Evolutionary conservation across 2,113 vertebrate species (phyloP).

Genomic region (Caranx ignobilis): DNA sequence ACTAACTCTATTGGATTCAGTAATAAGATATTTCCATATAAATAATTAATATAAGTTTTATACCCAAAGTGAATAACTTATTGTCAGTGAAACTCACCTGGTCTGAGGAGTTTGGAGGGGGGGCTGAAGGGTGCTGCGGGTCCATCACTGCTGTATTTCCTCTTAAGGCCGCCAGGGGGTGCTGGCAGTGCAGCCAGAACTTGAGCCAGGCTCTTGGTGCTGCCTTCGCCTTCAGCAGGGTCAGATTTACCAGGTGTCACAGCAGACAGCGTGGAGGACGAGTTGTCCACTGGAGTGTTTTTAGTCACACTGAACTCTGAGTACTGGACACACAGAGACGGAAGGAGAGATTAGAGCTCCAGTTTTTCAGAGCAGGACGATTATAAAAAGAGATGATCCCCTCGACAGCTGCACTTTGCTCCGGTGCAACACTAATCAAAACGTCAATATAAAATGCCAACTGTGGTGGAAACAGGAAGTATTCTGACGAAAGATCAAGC

Average conservation of each 20-base stretch:
- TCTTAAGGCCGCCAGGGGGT: constrained; percentile 84
- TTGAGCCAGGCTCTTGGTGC: constrained; percentile 82
- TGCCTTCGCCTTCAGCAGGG: constrained; percentile 74
- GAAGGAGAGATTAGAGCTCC: neutral
- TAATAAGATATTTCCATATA: too few species aligned
- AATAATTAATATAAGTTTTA: too few species aligned
- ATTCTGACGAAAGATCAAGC: neutral
- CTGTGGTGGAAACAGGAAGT: neutral
- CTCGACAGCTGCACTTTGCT: neutral
- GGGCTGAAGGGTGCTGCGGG: constrained; percentile 54
- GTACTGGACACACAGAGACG: constrained; percentile 73
- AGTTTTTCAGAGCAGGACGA: neutral
- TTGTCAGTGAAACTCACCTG: constrained; percentile 75
- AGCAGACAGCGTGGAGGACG: constrained; percentile 73
- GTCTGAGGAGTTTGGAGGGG: constrained; percentile 86
- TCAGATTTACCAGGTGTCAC: constrained; percentile 68
- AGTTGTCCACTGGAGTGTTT: constrained; percentile 76
- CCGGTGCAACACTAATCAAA: neutral
- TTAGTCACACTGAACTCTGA: constrained; percentile 83
- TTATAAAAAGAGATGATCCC: neutral
- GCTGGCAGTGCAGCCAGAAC: constrained; percentile 84
- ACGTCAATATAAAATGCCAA: neutral
- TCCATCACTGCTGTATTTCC: constrained; percentile 84
- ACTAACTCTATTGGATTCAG: too few species aligned
- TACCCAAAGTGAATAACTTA: neutral